Percentiles rank a stretch among this genome's conserved stretches.
These are phyloP conservation scores for Phasianus colchicus DNA, from an alignment of 2,113 vertebrate genomes.

Conservation along the genomic window DNA sequence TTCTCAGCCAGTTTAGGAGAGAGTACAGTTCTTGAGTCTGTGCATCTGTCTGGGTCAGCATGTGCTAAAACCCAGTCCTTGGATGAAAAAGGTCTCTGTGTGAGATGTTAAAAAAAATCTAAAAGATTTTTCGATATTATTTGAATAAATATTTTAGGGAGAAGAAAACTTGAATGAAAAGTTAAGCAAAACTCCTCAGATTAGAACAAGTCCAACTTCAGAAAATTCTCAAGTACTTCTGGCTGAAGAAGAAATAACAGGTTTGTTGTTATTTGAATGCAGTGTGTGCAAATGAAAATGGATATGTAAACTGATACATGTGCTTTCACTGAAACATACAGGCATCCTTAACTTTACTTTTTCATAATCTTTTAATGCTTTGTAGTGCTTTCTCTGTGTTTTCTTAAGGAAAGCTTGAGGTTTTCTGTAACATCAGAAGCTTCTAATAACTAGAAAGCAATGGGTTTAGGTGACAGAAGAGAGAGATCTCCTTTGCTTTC, in stretches of 20 bases:
- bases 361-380: neutral
- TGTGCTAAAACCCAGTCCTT: neutral
- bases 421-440: neutral
- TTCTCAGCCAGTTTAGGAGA: neutral
- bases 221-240: neutral
- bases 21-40: neutral
- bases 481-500: neutral
- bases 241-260: neutral
- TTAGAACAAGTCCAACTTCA: neutral
- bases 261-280: neutral
- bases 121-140: neutral
- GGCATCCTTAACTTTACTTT: neutral
- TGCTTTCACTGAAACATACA: neutral
- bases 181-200: neutral
- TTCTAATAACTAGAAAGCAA: slow-evolving; percentile 2
- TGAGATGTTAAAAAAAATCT: neutral
- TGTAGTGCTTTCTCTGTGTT: neutral
- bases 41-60: neutral
- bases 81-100: neutral
- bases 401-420: neutral
- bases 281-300: neutral
- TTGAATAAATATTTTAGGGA: neutral
- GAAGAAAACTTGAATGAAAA: neutral
- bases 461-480: neutral
- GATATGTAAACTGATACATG: neutral